phyloP scores from a whole-genome alignment of 2,797 vertebrate genomes.

The Acanthurus lineatus region DNA sequence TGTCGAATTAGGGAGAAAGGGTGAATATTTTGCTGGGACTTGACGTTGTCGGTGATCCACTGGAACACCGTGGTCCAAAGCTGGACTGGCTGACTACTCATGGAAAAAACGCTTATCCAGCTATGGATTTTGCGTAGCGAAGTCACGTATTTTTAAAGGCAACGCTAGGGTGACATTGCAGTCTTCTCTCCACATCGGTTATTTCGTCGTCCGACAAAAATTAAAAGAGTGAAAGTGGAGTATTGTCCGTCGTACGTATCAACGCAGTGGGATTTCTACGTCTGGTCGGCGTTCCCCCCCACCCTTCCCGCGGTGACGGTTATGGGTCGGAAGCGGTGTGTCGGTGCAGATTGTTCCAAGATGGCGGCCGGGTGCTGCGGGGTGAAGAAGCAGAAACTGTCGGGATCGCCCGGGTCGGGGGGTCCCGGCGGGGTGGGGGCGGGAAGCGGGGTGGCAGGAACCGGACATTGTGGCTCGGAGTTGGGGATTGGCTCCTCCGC shows the following conservation, averaged over 20 bases:
- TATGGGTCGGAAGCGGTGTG: conserved; percentile 98
- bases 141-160: conserved; percentile 80
- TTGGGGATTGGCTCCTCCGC: conserved; percentile 90
- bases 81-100: conserved; percentile 62
- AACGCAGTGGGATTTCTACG: conserved; percentile 90
- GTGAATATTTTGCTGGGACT: conserved; percentile 64
- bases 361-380: conserved; percentile 99
- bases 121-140: conserved; percentile 77
- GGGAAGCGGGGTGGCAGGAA: conserved; percentile 91
- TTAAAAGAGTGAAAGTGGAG: conserved; percentile 86
- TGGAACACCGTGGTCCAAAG: conserved; percentile 62
- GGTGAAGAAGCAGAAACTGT: conserved; percentile 99
- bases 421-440: conserved; percentile 91
- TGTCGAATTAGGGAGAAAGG: conserved; percentile 69
- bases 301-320: conserved; percentile 92
- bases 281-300: conserved; percentile 88
- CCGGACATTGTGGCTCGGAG: conserved; percentile 92
- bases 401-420: conserved; percentile 97
- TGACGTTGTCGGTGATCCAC: conserved; percentile 62
- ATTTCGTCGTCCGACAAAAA: conserved; percentile 80
- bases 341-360: conserved; percentile 98
- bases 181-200: conserved; percentile 79
- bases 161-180: conserved; percentile 86
- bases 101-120: conserved; percentile 59
- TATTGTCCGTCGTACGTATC: conserved; percentile 86